A percentile compares a stretch with the other conserved stretches of the same genome.
phyloP scores from a whole-genome alignment of 2,888 invertebrate genomes.

The Sphaeridia pumilis region DNA sequence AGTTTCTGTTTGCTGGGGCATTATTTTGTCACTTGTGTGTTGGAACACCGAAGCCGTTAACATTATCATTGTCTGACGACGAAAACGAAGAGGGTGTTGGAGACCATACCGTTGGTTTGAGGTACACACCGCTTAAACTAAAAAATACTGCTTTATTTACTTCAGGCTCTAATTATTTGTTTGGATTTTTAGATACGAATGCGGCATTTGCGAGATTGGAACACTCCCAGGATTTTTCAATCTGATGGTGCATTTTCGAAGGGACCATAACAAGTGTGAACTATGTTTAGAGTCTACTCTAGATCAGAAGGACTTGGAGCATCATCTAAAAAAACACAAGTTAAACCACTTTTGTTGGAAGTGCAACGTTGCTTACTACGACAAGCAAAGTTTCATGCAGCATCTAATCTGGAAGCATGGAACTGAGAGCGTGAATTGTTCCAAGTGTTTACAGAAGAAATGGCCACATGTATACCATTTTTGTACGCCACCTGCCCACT shows the following conservation, averaged over 20 bases:
- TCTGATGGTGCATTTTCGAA: slow-evolving; percentile 74
- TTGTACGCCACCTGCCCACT: slow-evolving; percentile 65
- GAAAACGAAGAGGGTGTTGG: slow-evolving; percentile 14
- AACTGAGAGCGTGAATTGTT: slow-evolving; percentile 73
- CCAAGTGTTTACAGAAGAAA: slow-evolving; percentile 73
- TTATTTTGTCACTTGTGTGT: slow-evolving; percentile 33
- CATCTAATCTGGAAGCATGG: slow-evolving; percentile 89
- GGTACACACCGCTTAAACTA: slow-evolving; percentile 1
- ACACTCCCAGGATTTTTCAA: slow-evolving; percentile 75
- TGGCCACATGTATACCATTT: slow-evolving; percentile 89
- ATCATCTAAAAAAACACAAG: slow-evolving; percentile 85
- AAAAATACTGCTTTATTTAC: background rate
- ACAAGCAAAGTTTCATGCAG: slow-evolving; percentile 75
- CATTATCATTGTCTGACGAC: slow-evolving; percentile 9
- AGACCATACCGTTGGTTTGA: slow-evolving; percentile 7
- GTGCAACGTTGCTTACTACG: slow-evolving; percentile 75
- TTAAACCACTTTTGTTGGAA: slow-evolving; percentile 74
- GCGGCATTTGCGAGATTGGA: slow-evolving; percentile 54
- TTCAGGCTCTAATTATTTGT: background rate
- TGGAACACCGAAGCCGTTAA: slow-evolving; percentile 28
- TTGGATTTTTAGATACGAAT: slow-evolving; percentile 61
- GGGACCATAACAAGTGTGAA: slow-evolving; percentile 73
- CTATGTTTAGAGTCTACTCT: slow-evolving; percentile 72
- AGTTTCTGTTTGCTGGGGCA: slow-evolving; percentile 34
- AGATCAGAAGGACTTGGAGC: slow-evolving; percentile 65